Evolutionary conservation across 2,888 invertebrate species (phyloP).

Genomic region (Hyppa rectilinea): DNA sequence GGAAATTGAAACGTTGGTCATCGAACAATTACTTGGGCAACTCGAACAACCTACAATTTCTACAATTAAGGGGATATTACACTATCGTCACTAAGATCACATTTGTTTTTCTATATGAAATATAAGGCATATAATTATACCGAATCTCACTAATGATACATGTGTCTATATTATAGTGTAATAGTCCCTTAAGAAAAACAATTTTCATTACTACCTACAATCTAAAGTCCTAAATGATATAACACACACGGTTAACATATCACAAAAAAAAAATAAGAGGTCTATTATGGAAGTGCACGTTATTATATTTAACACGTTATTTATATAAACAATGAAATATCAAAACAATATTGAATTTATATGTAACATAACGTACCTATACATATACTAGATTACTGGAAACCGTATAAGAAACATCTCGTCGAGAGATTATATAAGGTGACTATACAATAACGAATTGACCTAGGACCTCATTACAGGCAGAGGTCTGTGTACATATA

Average conservation of each 20-base stretch:
- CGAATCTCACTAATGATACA: neutral
- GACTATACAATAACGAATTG: neutral
- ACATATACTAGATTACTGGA: neutral
- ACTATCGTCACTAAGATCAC: neutral
- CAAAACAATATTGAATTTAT: neutral
- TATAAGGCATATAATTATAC: neutral
- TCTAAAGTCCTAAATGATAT: neutral
- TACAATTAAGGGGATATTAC: slow-evolving; percentile 1
- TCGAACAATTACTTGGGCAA: slow-evolving; percentile 6
- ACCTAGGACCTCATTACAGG: neutral
- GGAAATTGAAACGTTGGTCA: slow-evolving; percentile 5
- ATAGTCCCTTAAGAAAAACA: neutral
- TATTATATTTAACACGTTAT: slow-evolving; percentile 8
- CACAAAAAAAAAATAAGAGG: slow-evolving; percentile 18
- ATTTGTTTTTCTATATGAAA: neutral
- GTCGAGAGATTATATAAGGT: neutral
- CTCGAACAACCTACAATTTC: neutral
- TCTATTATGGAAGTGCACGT: neutral
- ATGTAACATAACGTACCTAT: neutral
- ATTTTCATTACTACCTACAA: slow-evolving; percentile 3
- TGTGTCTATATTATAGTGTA: neutral
- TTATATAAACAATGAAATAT: slow-evolving; percentile 2
- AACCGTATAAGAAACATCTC: neutral
- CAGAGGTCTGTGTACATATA: neutral
- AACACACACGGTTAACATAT: neutral